These are phyloP conservation scores for Plectropomus leopardus DNA, from an alignment of 2,113 vertebrate genomes.

Conservation along the genomic window DNA sequence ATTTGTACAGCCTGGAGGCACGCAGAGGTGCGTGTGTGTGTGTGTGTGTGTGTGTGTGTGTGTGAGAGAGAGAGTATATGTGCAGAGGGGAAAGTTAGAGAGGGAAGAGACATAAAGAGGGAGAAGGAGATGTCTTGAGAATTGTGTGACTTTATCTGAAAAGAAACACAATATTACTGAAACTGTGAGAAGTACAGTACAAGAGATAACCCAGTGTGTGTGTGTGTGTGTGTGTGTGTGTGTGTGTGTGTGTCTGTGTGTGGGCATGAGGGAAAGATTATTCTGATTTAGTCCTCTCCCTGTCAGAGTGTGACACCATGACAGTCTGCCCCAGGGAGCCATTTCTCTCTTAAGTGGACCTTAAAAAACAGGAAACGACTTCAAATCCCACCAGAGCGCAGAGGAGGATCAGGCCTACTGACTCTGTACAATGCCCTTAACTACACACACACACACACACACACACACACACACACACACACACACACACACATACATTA, in stretches of 20 bases:
- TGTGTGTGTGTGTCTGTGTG: slow-evolving; percentile 29
- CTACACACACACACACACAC: slow-evolving; percentile 43
- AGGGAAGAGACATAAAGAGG: neutral
- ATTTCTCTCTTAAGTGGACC: slow-evolving; percentile 76
- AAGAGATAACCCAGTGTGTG: slow-evolving; percentile 15
- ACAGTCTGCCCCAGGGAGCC: slow-evolving; percentile 72
- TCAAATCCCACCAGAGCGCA: slow-evolving; percentile 67
- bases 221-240: neutral
- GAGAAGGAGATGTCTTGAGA: neutral
- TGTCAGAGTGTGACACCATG: slow-evolving; percentile 71
- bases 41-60: slow-evolving; percentile 19
- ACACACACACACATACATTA: slow-evolving; percentile 24
- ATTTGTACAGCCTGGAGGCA: slow-evolving; percentile 84
- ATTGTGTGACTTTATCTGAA: neutral
- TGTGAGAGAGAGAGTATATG: too few relatives aligned
- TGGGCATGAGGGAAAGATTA: slow-evolving; percentile 59
- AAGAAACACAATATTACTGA: neutral
- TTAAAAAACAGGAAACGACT: slow-evolving; percentile 83
- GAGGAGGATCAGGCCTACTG: slow-evolving; percentile 79
- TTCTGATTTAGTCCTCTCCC: slow-evolving; percentile 71
- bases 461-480: slow-evolving; percentile 47
- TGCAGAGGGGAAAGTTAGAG: neutral
- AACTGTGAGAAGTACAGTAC: neutral
- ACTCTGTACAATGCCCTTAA: slow-evolving; percentile 76
- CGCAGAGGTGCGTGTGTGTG: slow-evolving; percentile 41